phyloP scores from a whole-genome alignment of 2,113 vertebrate species.

The Forbesichthys papilliferus region DNA sequence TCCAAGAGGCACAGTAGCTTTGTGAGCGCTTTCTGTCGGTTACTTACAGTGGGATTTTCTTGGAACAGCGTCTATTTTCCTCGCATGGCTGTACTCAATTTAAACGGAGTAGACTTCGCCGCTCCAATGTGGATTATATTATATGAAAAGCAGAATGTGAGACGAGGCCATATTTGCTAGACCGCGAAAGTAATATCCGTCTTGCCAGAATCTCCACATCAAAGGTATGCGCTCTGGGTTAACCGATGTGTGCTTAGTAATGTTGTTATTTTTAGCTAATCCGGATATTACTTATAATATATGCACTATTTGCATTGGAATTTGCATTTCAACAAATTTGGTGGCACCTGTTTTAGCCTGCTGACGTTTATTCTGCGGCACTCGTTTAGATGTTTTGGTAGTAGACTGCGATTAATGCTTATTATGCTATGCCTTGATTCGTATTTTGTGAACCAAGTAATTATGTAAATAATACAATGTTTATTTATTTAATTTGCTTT shows the following conservation, averaged over 20 bases:
- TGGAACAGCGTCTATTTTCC: slow-evolving; percentile 61
- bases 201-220: slow-evolving; percentile 54
- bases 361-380: slow-evolving; percentile 36
- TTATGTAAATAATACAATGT: too few species aligned
- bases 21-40: slow-evolving; percentile 39
- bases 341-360: background rate
- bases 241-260: background rate
- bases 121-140: slow-evolving; percentile 76
- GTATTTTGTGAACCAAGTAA: too few species aligned
- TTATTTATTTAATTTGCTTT: background rate
- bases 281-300: too few species aligned
- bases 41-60: slow-evolving; percentile 57
- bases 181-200: slow-evolving; percentile 64
- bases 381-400: slow-evolving; percentile 41
- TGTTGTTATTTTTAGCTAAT: too few species aligned
- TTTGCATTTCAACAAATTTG: background rate
- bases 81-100: slow-evolving; percentile 70
- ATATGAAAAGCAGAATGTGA: slow-evolving; percentile 74
- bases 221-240: slow-evolving; percentile 68
- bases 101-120: slow-evolving; percentile 69
- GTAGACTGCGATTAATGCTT: background rate
- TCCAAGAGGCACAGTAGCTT: slow-evolving; percentile 77
- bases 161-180: slow-evolving; percentile 61
- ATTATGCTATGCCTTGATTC: too few species aligned
- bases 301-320: too few species aligned